phyloP scores from a whole-genome alignment of 2,113 vertebrate genomes.

The Elgaria multicarinata region DNA sequence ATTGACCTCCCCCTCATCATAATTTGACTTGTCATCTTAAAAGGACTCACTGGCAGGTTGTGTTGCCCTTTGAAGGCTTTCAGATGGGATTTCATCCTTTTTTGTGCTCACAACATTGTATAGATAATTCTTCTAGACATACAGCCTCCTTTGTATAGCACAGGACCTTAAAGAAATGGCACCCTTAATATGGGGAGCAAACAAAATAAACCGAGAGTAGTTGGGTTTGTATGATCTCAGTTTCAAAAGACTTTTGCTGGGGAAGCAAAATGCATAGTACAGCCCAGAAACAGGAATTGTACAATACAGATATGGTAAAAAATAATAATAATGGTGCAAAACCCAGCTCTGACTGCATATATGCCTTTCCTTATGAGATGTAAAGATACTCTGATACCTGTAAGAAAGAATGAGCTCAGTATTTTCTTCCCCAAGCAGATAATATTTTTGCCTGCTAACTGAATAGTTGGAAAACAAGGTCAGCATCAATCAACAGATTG shows the following conservation, averaged over 20 bases:
- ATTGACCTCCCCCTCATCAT: not conserved
- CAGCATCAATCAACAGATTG: not conserved
- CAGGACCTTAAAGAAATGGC: not conserved
- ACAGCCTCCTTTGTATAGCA: not conserved
- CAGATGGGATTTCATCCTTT: not conserved
- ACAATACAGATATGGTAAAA: not conserved
- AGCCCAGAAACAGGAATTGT: conserved; percentile 2
- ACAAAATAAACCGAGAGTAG: conserved; percentile 5
- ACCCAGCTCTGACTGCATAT: not conserved
- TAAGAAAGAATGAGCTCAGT: not conserved
- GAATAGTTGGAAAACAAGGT: not conserved
- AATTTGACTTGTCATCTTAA: not conserved
- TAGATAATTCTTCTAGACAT: not conserved
- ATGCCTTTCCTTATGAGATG: not conserved
- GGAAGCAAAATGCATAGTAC: conserved; percentile 10
- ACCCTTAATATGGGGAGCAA: not conserved
- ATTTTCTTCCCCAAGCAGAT: not conserved
- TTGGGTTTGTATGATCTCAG: not conserved
- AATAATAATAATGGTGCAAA: not conserved
- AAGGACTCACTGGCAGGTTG: conserved; percentile 1
- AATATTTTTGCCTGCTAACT: not conserved
- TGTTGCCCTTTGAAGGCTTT: not conserved
- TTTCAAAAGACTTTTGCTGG: not conserved
- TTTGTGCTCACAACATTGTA: not conserved
- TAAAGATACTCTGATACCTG: not conserved